These are phyloP conservation scores for Plagodis pulveraria DNA, from an alignment of 2,888 invertebrate species.

Conservation along the genomic window DNA sequence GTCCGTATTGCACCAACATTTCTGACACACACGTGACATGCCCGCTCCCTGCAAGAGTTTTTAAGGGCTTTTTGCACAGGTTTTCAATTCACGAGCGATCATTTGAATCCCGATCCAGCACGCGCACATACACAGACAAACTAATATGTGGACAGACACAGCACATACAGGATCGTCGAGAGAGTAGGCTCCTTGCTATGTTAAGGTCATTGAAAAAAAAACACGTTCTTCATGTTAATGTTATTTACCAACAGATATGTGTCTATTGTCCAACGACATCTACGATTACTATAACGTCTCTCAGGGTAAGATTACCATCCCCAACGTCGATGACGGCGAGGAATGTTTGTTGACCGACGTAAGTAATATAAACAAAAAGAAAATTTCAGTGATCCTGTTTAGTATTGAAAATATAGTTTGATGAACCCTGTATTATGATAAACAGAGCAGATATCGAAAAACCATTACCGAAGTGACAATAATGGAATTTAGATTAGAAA, in stretches of 20 bases:
- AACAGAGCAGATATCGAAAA: conserved; percentile 31
- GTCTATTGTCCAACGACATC: conserved; percentile 94
- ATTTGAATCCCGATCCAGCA: conserved; percentile 58
- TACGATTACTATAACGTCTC: conserved; percentile 97
- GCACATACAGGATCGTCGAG: conserved; percentile 49
- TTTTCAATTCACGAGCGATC: conserved; percentile 53
- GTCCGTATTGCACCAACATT: conserved; percentile 52
- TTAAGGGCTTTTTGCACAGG: conserved; percentile 72
- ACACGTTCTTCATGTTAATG: conserved; percentile 36
- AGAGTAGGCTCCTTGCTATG: conserved; percentile 36
- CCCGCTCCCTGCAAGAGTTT: conserved; percentile 79
- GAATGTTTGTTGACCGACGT: conserved; percentile 95
- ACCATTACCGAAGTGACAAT: conserved; percentile 52
- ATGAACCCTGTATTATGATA: conserved; percentile 39
- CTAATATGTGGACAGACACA: conserved; percentile 60
- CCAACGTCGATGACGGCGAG: conserved; percentile 97
- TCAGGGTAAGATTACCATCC: conserved; percentile 98
- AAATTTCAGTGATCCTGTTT: conserved; percentile 33
- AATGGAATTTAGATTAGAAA: conserved; percentile 42
- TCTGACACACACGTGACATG: conserved; percentile 74
- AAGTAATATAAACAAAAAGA: conserved; percentile 82
- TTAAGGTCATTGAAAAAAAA: conserved; percentile 17
- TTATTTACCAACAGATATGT: conserved; percentile 87
- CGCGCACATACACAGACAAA: conserved; percentile 62
- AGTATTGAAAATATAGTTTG: conserved; percentile 27